phyloP scores from a whole-genome alignment of 2,888 invertebrate species.

The Nezara viridula region DNA sequence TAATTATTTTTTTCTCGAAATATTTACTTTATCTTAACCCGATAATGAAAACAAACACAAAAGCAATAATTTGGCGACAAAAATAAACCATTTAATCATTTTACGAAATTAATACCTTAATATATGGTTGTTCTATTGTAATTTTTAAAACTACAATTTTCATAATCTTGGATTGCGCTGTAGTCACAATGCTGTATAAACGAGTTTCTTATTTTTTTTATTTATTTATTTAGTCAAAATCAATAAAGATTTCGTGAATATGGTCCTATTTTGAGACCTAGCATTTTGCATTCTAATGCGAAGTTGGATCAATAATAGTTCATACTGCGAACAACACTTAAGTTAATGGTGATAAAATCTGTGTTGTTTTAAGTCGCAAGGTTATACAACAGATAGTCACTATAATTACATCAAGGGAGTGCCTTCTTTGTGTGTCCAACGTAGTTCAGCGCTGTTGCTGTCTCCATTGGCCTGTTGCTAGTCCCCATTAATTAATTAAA shows the following conservation, averaged over 20 bases:
- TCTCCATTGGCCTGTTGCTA: not conserved
- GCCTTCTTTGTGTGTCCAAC: constrained; percentile 10
- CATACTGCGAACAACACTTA: not conserved
- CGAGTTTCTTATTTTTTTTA: not conserved
- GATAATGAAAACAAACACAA: not conserved
- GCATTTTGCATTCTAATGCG: not conserved
- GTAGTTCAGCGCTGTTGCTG: not conserved
- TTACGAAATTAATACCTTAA: not conserved
- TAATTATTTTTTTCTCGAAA: no score
- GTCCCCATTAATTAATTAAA: no score
- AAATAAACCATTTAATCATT: not conserved
- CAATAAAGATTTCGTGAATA: not conserved
- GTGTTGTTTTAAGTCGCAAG: not conserved
- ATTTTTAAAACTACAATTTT: not conserved
- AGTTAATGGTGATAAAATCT: not conserved
- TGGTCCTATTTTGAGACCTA: not conserved
- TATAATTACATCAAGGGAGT: not conserved
- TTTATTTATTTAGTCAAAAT: not conserved
- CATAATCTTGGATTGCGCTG: not conserved
- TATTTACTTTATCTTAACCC: not conserved
- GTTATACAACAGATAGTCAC: not conserved
- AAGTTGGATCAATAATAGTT: not conserved
- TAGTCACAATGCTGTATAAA: not conserved
- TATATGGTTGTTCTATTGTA: not conserved
- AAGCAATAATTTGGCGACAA: not conserved